Base-by-base conservation (phyloP, 2,888 invertebrate species). In the Oligia fasciuncula region DNA sequence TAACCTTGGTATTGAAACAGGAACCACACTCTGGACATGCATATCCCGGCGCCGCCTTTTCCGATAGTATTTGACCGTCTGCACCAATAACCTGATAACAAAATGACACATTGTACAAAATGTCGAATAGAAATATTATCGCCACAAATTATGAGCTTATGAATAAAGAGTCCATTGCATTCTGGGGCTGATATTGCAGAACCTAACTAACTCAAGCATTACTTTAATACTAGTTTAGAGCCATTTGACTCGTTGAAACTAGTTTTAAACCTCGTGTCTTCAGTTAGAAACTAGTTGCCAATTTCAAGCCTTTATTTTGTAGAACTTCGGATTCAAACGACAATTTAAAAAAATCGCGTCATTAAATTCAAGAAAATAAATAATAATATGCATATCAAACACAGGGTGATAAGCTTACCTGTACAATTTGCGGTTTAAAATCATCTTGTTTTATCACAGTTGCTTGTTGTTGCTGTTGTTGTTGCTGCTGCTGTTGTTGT, bases 391-490 rank as follows among this genome's bases (percentile, higher is more conserved):
- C 40, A 40, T 40, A 40, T 65, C 11, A 2, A 19, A 40, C 9
- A 65, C 65, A 23, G 40, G 4, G 23, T 65, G 23, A 40, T 23
- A 65, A 65, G 65, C 40, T 65, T 65, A 35, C 97, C 96, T 97
- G 97, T 93, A 97, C 95, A 86, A 97, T 97, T 90, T 96, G 96
- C 4, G 97, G 97, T 89, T 97, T 97, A 84, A 97, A 96, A 79
- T 97, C 94, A 85, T 97, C 94, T 91, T 97, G 90, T 93, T 97
- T 95, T 91, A 96, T 97, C 91, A 97, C 97, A 92, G 97, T 94
- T 86, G 96, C 91, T 85, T 96, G 95, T 79, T 94, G 94, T 54
- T 93, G 93, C 13, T 93, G 93, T 23, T 93, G 93, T 11, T 92
- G 92, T 40, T 93, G 94, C 17, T 93, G 93, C 1, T 90, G 96